Percentiles rank a stretch among this genome's conserved stretches.
These are phyloP conservation scores for Thalassoma bifasciatum DNA, from an alignment of 2,113 vertebrate species.

Conservation along the genomic window DNA sequence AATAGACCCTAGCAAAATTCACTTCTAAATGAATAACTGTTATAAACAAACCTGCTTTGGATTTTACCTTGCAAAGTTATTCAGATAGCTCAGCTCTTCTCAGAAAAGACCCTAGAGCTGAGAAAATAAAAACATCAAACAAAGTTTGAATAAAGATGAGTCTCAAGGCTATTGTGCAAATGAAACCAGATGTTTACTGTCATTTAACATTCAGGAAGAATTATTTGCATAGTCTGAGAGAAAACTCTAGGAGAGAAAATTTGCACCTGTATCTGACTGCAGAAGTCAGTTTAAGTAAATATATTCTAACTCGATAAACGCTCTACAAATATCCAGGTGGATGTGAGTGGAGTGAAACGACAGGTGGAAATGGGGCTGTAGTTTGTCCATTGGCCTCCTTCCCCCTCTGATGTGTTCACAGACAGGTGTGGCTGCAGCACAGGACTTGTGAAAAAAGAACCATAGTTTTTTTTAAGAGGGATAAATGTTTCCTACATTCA, in stretches of 20 bases:
- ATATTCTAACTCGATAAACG: constrained; percentile 9
- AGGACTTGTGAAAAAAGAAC: constrained; percentile 18
- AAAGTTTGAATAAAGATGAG: constrained; percentile 35
- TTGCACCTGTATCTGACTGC: constrained; percentile 1
- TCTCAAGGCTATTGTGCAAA: constrained; percentile 30
- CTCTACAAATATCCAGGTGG: neutral
- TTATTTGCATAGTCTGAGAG: constrained; percentile 38
- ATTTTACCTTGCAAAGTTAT: constrained; percentile 19
- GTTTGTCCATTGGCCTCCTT: neutral
- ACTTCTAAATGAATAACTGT: neutral
- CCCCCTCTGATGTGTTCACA: neutral
- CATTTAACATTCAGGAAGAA: constrained; percentile 35
- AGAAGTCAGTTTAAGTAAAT: constrained; percentile 11
- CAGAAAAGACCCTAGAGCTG: constrained; percentile 8
- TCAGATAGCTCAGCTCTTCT: constrained; percentile 6
- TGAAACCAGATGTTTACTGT: constrained; percentile 49
- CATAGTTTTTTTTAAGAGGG: constrained; percentile 3
- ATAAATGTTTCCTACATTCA: constrained; percentile 21
- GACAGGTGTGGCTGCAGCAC: constrained; percentile 11
- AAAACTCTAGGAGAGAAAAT: neutral
- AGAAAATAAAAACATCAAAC: constrained; percentile 13
- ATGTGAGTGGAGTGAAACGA: constrained; percentile 9
- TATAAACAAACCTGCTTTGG: neutral
- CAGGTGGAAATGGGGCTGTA: neutral
- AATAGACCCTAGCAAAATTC: neutral